Conservation (phyloP, 2,888 invertebrate species). For the Neuroscelio doddi region DNA sequence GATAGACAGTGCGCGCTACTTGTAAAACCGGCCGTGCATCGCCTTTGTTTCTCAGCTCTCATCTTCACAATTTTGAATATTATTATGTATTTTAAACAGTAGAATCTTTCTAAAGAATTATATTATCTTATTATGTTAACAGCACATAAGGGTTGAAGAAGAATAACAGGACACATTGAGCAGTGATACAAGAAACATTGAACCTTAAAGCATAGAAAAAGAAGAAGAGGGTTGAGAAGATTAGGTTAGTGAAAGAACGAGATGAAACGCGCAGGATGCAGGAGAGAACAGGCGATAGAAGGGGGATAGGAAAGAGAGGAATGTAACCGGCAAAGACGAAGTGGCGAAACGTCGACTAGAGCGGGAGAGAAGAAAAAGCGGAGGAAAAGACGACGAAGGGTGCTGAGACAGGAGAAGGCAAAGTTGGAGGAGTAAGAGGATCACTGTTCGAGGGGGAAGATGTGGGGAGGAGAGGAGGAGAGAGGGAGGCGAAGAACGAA, state of each 20-base stretch:
- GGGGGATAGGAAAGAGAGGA: slow-evolving; percentile 49
- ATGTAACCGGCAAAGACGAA: slow-evolving; percentile 48
- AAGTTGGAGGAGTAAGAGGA: slow-evolving; percentile 46
- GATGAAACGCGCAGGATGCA: slow-evolving; percentile 34
- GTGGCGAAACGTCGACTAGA: slow-evolving; percentile 48
- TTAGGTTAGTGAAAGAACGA: slow-evolving; percentile 32
- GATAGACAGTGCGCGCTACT: no score
- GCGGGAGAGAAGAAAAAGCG: slow-evolving; percentile 1
- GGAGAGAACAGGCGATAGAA: slow-evolving; percentile 40
- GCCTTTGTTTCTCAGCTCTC: no score
- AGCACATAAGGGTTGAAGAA: neutral
- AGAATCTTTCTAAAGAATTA: no score
- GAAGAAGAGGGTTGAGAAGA: slow-evolving; percentile 24
- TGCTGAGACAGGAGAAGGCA: slow-evolving; percentile 41
- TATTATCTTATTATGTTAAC: no score
- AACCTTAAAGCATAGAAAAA: slow-evolving; percentile 10
- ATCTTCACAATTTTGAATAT: no score
- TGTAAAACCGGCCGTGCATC: no score
- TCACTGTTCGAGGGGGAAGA: slow-evolving; percentile 44
- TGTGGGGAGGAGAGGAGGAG: slow-evolving; percentile 44
- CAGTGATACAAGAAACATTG: neutral
- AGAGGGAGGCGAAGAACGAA: slow-evolving; percentile 54
- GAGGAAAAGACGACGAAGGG: slow-evolving; percentile 25
- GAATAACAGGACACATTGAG: neutral
- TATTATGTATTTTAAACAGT: no score